Base-by-base conservation (phyloP, 2,113 vertebrate genomes). In the Muntiacus reevesi region DNA sequence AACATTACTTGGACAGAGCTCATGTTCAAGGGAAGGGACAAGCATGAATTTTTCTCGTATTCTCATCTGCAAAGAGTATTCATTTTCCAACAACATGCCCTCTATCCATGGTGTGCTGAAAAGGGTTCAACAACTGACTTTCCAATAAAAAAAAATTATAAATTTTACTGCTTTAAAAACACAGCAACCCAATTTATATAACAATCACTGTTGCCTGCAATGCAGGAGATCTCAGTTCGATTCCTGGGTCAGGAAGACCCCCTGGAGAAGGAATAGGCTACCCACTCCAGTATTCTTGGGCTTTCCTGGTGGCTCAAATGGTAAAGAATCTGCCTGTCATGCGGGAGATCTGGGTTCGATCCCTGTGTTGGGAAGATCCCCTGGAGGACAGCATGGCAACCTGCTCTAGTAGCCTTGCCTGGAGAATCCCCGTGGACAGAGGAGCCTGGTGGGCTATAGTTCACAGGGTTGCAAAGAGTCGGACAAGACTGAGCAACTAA, bases 141-240 rank as follows among this genome's bases (percentile, higher is more conserved):
- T 43, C n/a, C 30, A 62, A 55, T 8, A 33, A 78, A 30, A 45
- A 55, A 28, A 50, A 40, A 84, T 60, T 47, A 88, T 47, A 89
- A 78, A 86, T n/a, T 62, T 15, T 50, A 81, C 45, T 95, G 36
- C 47, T 54, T 84, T 67, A 81, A 50, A 57, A 67, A 82, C 13
- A 50, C 27, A 92, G 2, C 10, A 87, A 81, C 19, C 14, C 7
- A 59, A 47, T 47, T 91, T 93, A 90, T 45, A 4, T 4, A 81
- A 40, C 36, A 87, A 23, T 71, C 67, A 71, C n/a, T 40, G 67
- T 36, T 3, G 19, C 67, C n/a, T 71, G n/a, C 19, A 71, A 71
- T 40, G n/a, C 67, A 71, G 67, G n/a, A 40, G n/a, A 40, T n/a
- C 19, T 40, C 2, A 0, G n/a, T 71, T 71, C 2, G 0, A 71